A percentile compares a stretch with the other conserved stretches of the same genome.
phyloP scores from a whole-genome alignment of 2,113 vertebrate species.

The Canis aureus region DNA sequence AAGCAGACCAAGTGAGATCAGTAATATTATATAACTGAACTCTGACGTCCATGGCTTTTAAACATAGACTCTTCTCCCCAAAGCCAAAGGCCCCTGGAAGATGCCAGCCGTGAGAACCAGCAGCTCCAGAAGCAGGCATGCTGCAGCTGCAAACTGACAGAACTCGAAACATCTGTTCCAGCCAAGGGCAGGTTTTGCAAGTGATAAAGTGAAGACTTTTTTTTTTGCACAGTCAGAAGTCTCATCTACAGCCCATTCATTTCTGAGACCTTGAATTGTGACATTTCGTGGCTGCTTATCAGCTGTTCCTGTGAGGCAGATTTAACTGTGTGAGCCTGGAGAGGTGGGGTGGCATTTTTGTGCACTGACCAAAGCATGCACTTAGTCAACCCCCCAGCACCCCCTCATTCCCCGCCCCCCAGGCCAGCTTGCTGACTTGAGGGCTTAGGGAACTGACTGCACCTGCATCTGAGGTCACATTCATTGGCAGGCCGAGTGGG shows the following conservation, averaged over 20 bases:
- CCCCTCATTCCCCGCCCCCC: too few relatives aligned
- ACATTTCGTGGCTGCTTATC: conserved; percentile 29
- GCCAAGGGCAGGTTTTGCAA: conserved; percentile 68
- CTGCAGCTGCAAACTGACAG: conserved; percentile 54
- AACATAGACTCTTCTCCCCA: conserved; percentile 12
- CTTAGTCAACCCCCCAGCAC: not conserved
- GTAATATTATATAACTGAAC: conserved; percentile 72
- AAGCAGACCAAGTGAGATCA: conserved; percentile 65
- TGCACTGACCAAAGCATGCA: not conserved
- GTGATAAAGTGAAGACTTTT: conserved; percentile 64
- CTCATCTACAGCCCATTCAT: conserved; percentile 16
- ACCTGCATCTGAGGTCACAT: not conserved
- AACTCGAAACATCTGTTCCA: conserved; percentile 75
- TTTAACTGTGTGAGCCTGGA: not conserved
- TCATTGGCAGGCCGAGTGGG: not conserved
- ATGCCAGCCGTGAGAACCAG: conserved; percentile 38
- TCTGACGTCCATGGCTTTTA: not conserved
- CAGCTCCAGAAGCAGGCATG: not conserved
- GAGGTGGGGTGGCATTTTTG: not conserved
- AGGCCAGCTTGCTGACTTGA: not conserved
- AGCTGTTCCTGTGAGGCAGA: not conserved
- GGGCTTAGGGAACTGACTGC: not conserved
- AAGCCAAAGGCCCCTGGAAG: not conserved
- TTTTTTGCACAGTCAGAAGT: conserved; percentile 72
- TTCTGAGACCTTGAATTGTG: conserved; percentile 72